Conservation (phyloP, 2,797 vertebrate genomes). For the Rhadinocentrus ornatus region DNA sequence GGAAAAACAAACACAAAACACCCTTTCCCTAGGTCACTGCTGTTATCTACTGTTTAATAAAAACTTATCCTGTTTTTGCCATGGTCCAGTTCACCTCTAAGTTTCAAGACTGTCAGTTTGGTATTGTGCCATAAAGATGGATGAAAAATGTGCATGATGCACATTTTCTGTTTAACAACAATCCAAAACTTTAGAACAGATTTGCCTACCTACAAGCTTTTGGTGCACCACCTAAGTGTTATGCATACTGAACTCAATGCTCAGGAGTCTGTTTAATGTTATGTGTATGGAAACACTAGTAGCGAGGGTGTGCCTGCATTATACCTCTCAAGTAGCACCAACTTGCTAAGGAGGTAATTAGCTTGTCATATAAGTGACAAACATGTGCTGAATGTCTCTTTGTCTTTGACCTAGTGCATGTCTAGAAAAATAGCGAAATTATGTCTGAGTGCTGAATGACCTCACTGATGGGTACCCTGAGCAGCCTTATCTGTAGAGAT, state of each 20-base stretch:
- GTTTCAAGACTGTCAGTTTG: too few relatives aligned
- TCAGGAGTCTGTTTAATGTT: neutral
- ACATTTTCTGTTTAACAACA: too few relatives aligned
- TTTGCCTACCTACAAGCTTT: neutral
- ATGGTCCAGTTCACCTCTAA: too few relatives aligned
- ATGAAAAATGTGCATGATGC: too few relatives aligned
- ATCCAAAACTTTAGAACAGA: neutral
- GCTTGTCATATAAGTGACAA: conserved; percentile 48
- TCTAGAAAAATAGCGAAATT: conserved; percentile 36
- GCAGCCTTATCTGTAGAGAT: conserved; percentile 48
- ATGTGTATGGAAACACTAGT: neutral
- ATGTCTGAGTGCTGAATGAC: conserved; percentile 23
- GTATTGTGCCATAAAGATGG: too few relatives aligned
- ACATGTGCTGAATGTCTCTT: conserved; percentile 46
- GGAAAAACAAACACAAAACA: too few relatives aligned
- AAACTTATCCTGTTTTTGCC: too few relatives aligned
- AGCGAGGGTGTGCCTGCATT: neutral
- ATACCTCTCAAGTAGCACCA: conserved; percentile 48
- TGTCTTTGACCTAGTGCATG: conserved; percentile 34
- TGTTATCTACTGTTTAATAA: too few relatives aligned
- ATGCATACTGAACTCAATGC: neutral
- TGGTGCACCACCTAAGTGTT: neutral
- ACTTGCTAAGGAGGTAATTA: conserved; percentile 57
- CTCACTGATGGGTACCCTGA: conserved; percentile 33
- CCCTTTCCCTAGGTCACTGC: too few relatives aligned